Conservation (phyloP, 2,113 vertebrate species). For the Aramus guarauna region DNA sequence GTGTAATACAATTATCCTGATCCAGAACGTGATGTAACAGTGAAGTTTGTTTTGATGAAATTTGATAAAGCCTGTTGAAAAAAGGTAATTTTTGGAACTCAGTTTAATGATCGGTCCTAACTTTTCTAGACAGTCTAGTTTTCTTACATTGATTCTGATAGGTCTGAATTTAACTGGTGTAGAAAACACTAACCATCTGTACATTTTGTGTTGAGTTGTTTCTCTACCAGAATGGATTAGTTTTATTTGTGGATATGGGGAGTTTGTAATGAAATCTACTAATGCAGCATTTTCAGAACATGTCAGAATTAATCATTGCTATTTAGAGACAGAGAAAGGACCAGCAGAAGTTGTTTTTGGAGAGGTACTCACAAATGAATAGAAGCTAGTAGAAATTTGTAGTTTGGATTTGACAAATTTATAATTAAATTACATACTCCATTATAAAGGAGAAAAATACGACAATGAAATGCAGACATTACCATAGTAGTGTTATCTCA, state of each 20-base stretch:
- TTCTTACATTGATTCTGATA: not conserved
- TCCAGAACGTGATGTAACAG: not conserved
- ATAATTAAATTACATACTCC: not conserved
- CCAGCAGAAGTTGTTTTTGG: not conserved
- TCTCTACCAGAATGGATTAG: not conserved
- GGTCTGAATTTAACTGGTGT: not conserved
- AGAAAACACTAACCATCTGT: not conserved
- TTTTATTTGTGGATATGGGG: not conserved
- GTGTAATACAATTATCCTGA: not conserved
- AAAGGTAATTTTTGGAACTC: not conserved
- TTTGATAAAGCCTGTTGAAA: not conserved
- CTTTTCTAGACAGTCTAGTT: not conserved
- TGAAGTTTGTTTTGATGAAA: not conserved
- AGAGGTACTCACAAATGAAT: not conserved
- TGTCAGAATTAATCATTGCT: not conserved
- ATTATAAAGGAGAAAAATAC: not conserved
- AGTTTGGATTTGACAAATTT: not conserved
- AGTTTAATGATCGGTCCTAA: not conserved
- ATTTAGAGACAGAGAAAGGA: not conserved
- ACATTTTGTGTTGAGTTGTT: not conserved
- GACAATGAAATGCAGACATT: not conserved
- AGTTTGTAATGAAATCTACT: not conserved
- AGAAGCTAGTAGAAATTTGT: not conserved
- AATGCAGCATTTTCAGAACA: not conserved
- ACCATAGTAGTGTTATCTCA: not conserved